Evolutionary conservation across 2,797 vertebrate species (phyloP), one percentile per base, ranked within the genome.

Genomic region (Choloepus didactylus): DNA sequence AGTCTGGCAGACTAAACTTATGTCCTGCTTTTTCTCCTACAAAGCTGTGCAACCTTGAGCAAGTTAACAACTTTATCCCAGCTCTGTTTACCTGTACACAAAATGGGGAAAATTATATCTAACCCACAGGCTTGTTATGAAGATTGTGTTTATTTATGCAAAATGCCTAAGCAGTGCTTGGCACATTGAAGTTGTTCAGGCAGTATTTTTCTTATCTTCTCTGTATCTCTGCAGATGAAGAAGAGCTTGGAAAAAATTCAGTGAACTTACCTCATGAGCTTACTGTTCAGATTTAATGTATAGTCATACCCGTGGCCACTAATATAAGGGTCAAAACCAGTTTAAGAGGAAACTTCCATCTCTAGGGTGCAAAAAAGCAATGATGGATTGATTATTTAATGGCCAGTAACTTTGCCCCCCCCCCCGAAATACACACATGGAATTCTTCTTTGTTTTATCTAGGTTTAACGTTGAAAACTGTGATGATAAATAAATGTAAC

Each of bases 341-440:
- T 86, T 82, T 90, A 86, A 86, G 86, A 70, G 79, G 79, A 94
- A 94, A 86, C 69, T 38, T 93, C 46, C 21, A 31, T 82, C 89
- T 91, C 54, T 66, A 11, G 89, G 38, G 60, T 85, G 19, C 49
- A 95, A 91, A 91, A 91, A 95, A 95, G 27, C 60, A 67, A 16
- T 21, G 38, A 75, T 35, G 23, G 19, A 41, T 75, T 91, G 41
- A 23, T 89, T 94, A 79, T 64, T 91, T 81, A 93, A 73, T 44
- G 49, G 87, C 87, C 59, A 87, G 5, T 95, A 73, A 85, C 19
- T 21, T 70, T 66, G 82, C 62, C 1, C 19, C 29, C 70, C 41
- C 38, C 51, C 91, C 35, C 76, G 86, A 82, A 86, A 75, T 51
- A 73, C 18, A 29, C 4, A 18, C 9, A 23, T 29, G 62, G 56